These are phyloP conservation scores for Drosophila ogumai DNA, from an alignment of 1,140 invertebrate genomes.

Conservation along the genomic window DNA sequence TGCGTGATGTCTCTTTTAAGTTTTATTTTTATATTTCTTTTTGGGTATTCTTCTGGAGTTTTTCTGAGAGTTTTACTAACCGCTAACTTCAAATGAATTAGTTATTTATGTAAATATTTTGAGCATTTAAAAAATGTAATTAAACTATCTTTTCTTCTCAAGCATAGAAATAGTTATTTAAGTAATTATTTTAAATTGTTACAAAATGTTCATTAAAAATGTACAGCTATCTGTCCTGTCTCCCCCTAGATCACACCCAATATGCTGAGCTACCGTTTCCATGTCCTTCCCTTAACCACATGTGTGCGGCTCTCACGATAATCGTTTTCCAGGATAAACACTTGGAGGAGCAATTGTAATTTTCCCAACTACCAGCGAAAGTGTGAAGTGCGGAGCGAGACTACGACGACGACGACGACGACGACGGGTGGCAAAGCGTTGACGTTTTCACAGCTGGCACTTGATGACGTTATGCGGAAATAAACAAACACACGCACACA, in stretches of 20 bases:
- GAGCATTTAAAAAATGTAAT: too few species aligned
- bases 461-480: slow-evolving; percentile 75
- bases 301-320: slow-evolving; percentile 32
- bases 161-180: too few species aligned
- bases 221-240: neutral
- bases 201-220: too few species aligned
- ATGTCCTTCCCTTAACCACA: slow-evolving; percentile 22
- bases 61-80: slow-evolving; percentile 14
- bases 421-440: slow-evolving; percentile 39
- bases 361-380: slow-evolving; percentile 64
- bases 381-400: slow-evolving; percentile 55
- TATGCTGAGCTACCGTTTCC: slow-evolving; percentile 31
- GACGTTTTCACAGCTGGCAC: slow-evolving; percentile 59
- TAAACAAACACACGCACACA: slow-evolving; percentile 40
- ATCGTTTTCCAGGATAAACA: slow-evolving; percentile 71
- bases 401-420: neutral
- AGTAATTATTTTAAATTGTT: too few species aligned
- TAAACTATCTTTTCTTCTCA: too few species aligned
- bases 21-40: neutral
- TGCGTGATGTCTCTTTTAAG: slow-evolving; percentile 27
- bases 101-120: neutral
- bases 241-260: slow-evolving; percentile 1
- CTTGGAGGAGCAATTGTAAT: slow-evolving; percentile 72
- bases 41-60: neutral
- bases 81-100: neutral